Conservation (phyloP, 2,113 vertebrate genomes). For the Aldabrachelys gigantea region DNA sequence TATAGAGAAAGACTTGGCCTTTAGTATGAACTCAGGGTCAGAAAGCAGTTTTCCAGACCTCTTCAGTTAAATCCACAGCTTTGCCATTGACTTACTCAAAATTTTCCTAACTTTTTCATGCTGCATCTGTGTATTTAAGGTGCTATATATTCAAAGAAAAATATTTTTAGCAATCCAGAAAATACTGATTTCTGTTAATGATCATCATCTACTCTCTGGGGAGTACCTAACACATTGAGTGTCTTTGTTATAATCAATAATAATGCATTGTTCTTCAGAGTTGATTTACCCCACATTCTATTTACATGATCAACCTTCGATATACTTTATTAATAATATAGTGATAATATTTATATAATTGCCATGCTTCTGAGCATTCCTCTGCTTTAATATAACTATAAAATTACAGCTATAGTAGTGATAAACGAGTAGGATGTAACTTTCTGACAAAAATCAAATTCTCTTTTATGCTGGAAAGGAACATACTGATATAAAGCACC, state of each 20-base stretch:
- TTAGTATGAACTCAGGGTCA: neutral
- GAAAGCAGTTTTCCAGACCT: neutral
- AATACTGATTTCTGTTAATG: neutral
- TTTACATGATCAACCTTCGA: neutral
- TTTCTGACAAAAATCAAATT: neutral
- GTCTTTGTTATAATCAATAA: neutral
- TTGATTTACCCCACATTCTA: neutral
- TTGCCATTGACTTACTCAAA: neutral
- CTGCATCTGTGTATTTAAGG: neutral
- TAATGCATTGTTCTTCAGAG: neutral
- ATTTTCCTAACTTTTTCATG: neutral
- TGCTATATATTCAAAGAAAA: neutral
- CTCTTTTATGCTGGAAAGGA: neutral
- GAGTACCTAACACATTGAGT: neutral
- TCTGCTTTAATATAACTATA: neutral
- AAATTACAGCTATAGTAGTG: neutral
- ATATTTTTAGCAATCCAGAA: neutral
- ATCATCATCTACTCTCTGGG: neutral
- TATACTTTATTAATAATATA: neutral
- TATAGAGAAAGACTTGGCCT: neutral
- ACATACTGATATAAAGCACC: accelerated
- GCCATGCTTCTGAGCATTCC: neutral
- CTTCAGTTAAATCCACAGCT: neutral
- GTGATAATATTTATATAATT: neutral
- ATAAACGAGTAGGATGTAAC: neutral